phyloP scores from a whole-genome alignment of 2,888 invertebrate species.

The Melipona beecheii region DNA sequence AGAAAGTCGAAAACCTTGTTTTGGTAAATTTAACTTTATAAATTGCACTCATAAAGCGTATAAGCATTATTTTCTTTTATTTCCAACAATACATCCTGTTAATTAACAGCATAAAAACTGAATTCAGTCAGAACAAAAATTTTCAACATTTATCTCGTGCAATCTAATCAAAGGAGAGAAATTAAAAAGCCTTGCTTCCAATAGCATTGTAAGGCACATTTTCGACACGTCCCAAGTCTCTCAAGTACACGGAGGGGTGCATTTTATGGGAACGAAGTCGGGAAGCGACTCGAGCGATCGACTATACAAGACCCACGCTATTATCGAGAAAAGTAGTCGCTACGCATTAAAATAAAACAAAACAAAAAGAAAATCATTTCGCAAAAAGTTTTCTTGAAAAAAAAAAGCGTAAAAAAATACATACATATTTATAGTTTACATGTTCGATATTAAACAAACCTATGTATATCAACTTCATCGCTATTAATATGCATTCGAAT shows the following conservation, averaged over 20 bases:
- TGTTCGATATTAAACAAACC: conserved; percentile 11
- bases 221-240: conserved; percentile 71
- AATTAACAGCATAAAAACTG: conserved; percentile 29
- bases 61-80: conserved; percentile 13
- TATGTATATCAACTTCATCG: conserved; percentile 18
- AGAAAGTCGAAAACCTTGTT: conserved; percentile 31
- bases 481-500: not conserved
- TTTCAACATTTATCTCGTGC: not conserved
- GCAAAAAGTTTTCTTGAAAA: conserved; percentile 27
- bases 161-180: not conserved
- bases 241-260: conserved; percentile 45
- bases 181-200: conserved; percentile 63
- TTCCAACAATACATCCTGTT: conserved; percentile 25
- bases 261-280: conserved; percentile 60
- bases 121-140: conserved; percentile 28
- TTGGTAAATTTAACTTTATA: conserved; percentile 47
- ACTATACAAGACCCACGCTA: conserved; percentile 43
- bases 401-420: conserved; percentile 43
- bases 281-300: conserved; percentile 63
- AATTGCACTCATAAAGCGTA: conserved; percentile 65
- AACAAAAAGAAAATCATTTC: conserved; percentile 1
- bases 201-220: conserved; percentile 79
- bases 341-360: conserved; percentile 20
- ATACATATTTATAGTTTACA: conserved; percentile 34
- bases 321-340: conserved; percentile 64